A percentile compares a stretch with the other conserved stretches of the same genome.
phyloP scores from a whole-genome alignment of 2,113 vertebrate genomes.

The Urocynchramus pylzowi region DNA sequence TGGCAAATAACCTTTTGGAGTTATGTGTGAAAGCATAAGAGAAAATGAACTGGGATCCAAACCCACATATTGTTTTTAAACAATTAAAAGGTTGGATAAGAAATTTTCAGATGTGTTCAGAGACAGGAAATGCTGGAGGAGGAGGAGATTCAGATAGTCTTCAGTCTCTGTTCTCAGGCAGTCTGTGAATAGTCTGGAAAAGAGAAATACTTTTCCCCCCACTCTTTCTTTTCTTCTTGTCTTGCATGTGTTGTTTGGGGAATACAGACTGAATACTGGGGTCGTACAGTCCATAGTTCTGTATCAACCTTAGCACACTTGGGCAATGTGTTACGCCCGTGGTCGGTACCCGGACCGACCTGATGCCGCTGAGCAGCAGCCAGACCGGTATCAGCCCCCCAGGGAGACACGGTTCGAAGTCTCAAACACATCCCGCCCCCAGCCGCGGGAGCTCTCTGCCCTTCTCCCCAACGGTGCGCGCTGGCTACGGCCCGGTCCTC shows the following conservation, averaged over 20 bases:
- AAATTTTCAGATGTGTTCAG: not conserved
- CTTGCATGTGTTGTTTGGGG: not conserved
- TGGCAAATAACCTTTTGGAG: not conserved
- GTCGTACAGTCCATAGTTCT: not conserved
- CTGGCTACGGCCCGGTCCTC: not conserved
- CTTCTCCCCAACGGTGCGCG: no score
- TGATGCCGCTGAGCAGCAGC: not conserved
- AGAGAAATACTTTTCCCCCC: not conserved
- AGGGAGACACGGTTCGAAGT: rapidly evolving
- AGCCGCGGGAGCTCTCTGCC: not conserved
- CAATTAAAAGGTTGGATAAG: not conserved
- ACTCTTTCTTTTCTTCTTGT: not conserved
- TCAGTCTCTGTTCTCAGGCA: not conserved
- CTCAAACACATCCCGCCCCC: not conserved
- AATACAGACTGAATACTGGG: not conserved
- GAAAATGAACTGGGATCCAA: not conserved
- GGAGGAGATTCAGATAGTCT: not conserved
- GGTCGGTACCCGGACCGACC: no score
- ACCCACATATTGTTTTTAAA: not conserved
- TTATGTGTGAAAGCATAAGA: not conserved
- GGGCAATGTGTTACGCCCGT: rapidly evolving
- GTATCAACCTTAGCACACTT: rapidly evolving
- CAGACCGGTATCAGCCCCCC: rapidly evolving
- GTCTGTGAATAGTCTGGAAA: not conserved
- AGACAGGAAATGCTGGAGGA: not conserved